Percentiles rank a stretch among this genome's conserved stretches.
Evolutionary conservation across 1,140 invertebrate species (phyloP).

Genomic region (Mamestra configurata): DNA sequence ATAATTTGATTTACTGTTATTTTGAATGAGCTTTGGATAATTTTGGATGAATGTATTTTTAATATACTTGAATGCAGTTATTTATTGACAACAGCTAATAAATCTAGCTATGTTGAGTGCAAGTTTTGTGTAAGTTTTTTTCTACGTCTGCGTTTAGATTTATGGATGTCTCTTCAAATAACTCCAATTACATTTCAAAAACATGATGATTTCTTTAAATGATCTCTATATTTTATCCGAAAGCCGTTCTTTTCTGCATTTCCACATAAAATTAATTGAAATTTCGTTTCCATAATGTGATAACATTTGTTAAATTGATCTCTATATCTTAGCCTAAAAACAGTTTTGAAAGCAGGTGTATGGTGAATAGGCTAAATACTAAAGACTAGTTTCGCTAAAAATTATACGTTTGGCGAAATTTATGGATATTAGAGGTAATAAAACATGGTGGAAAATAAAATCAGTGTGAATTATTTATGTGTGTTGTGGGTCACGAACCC

Average conservation of each 20-base stretch:
- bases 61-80: background rate
- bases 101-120: background rate
- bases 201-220: background rate
- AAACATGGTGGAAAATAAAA: slow-evolving; percentile 11
- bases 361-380: background rate
- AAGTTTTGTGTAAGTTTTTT: background rate
- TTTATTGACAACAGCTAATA: background rate
- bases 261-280: slow-evolving; percentile 15
- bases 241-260: background rate
- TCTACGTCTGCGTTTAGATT: background rate
- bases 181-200: background rate
- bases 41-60: background rate
- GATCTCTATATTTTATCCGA: background rate
- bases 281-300: background rate
- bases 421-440: slow-evolving; percentile 17
- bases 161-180: background rate
- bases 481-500: background rate
- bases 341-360: slow-evolving; percentile 5
- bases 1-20: background rate
- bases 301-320: slow-evolving; percentile 12
- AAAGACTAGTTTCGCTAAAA: slow-evolving; percentile 9
- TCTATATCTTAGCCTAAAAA: slow-evolving; percentile 3
- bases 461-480: slow-evolving; percentile 18
- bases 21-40: background rate
- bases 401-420: slow-evolving; percentile 31